Evolutionary conservation across 2,113 vertebrate genomes (phyloP).

Genomic region (Callithrix jacchus): DNA sequence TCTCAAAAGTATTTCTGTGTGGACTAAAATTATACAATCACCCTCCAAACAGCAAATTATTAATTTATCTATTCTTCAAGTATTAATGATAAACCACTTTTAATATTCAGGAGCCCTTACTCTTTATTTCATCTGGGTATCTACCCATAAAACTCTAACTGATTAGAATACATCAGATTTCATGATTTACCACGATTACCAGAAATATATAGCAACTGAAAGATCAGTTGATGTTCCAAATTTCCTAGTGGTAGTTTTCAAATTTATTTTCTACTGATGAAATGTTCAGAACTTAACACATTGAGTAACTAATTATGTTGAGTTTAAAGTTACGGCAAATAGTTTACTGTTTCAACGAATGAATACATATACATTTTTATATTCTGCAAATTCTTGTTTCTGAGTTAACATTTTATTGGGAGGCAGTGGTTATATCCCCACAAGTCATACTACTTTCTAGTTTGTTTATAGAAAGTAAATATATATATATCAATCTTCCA

Average conservation of each 20-base stretch:
- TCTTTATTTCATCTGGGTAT: neutral
- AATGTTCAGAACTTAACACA: neutral
- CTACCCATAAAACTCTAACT: neutral
- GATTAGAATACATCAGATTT: neutral
- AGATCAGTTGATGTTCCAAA: neutral
- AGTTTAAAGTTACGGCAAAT: neutral
- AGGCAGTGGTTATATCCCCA: neutral
- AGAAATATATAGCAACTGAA: neutral
- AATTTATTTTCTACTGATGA: neutral
- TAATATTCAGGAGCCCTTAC: neutral
- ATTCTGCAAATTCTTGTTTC: neutral
- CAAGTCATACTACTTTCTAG: neutral
- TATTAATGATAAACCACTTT: neutral
- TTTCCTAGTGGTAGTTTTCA: neutral
- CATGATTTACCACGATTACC: rapidly evolving
- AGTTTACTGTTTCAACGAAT: neutral
- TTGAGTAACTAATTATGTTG: neutral
- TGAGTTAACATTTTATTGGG: neutral
- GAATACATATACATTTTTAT: neutral
- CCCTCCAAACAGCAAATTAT: neutral
- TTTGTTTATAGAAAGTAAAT: conserved; percentile 16
- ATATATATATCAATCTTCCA: neutral
- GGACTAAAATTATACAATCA: neutral
- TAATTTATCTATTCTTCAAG: neutral
- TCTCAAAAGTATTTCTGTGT: neutral